Evolutionary conservation across 1,140 invertebrate genomes (phyloP), one percentile per base, ranked within the genome.

Genomic region (Halyomorpha halys): DNA sequence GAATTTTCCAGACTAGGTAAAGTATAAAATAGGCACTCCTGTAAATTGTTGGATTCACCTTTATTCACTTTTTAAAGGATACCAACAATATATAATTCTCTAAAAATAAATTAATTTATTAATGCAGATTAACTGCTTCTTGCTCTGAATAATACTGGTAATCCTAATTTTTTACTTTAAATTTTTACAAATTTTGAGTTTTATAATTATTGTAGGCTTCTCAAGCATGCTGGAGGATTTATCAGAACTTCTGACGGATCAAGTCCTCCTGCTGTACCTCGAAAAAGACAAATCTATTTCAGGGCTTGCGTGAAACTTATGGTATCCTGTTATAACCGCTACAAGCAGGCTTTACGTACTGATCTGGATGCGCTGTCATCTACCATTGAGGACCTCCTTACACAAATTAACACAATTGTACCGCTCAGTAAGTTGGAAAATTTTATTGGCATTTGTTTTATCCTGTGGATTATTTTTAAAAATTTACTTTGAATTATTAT

Each of bases 181-280:
- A 11, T 39, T 39, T 39, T 39, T 6, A 39, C 6, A 39, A 9
- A 1, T 39, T 39, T 11, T 39, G 5, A 11, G 11, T 6, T 13
- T 11, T 39, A 39, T 39, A 6, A 39, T 11, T 39, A 70, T 63
- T 64, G 65, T 67, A 86, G 82, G 68, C 72, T 85, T 59, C 69
- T 85, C 59, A 81, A 84, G 72, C 70, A 78, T 51, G 81, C 79
- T n/a, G 81, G 82, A 59, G 82, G 79, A 13, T 84, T 83, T 69
- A 73, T 76, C 62, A 69, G 71, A 67, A 73, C 67, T 21, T 67
- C 72, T 61, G 75, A 68, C 9, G 71, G 74, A 62, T 76, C 73
- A 73, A 78, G 81, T 72, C 74, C 74, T 54, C 76, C 72, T 44
- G 80, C 75, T n/a, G 21, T 56, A 3, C 74, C 76, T 39, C 76